Percentiles rank a stretch among this genome's conserved stretches.
Evolutionary conservation across 2,888 invertebrate genomes (phyloP).

Genomic region (Lasioglossum figueresi): DNA sequence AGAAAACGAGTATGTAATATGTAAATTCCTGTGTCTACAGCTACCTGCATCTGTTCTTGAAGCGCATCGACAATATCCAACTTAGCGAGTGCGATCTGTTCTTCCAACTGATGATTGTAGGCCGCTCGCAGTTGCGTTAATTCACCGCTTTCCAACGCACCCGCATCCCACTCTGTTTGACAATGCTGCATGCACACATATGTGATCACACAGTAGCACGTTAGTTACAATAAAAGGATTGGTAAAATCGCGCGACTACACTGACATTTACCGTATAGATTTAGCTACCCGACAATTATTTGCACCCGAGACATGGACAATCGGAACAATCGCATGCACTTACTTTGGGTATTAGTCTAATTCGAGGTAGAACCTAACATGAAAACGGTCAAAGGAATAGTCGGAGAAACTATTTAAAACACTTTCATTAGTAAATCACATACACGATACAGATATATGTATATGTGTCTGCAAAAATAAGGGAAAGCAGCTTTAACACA

Average conservation of each 20-base stretch:
- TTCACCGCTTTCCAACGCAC: constrained; percentile 77
- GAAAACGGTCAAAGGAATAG: neutral
- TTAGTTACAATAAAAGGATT: constrained; percentile 67
- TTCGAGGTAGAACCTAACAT: neutral
- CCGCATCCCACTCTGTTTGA: constrained; percentile 81
- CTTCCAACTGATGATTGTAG: constrained; percentile 84
- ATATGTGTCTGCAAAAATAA: neutral
- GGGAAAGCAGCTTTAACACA: constrained; percentile 24
- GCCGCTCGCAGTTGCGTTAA: constrained; percentile 78
- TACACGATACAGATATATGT: neutral
- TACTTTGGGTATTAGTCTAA: neutral
- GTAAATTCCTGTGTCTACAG: constrained; percentile 62
- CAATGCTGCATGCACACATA: constrained; percentile 81
- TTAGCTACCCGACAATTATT: constrained; percentile 4
- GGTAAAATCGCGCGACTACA: neutral
- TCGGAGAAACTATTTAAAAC: neutral
- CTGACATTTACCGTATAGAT: neutral
- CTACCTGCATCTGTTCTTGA: constrained; percentile 91
- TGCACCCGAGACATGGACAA: neutral
- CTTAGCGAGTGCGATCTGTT: constrained; percentile 88
- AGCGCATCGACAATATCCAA: constrained; percentile 89
- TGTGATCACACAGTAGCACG: constrained; percentile 69
- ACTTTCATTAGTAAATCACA: constrained; percentile 15
- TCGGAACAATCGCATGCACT: constrained; percentile 32
- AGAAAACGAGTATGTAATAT: neutral